Base-by-base conservation (phyloP, 2,888 invertebrate genomes). In the Flabesymbios commensalis region DNA sequence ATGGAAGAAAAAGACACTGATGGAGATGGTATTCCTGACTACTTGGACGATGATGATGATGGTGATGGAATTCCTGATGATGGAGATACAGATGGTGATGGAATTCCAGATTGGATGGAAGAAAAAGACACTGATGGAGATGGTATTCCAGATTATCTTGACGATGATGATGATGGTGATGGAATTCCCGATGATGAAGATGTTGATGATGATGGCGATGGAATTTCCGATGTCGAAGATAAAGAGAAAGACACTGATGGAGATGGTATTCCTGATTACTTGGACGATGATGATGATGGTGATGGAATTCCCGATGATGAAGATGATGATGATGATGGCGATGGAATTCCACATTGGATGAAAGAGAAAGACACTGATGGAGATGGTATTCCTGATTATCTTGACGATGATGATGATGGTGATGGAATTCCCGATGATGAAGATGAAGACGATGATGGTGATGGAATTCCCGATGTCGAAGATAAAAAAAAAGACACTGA, bases 301-400 rank as follows among this genome's bases (percentile, higher is more conserved):
- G 78, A 78, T 70, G 78, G 77, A 22, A 76, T 78, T 31, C 79
- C 79, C 5, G 78, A 78, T 49, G 42, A 73, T 49, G 29, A 64
- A 14, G 75, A 76, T 28, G 59, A 45, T 32, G 14, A 76, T 45
- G 45, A 59, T 14, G 71, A 72, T 58, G 67, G 69, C 31, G 72
- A 72, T 59, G 73, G 73, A 7, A 68, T 73, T 28, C 67, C 71
- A 31, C 72, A 72, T 29, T 60, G 74, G 33, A 42, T 65, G n/a
- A 71, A 74, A 5, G 64, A 69, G 29, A 78, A 79, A 59, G 70
- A 64, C 48, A 63, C 64, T 32, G 64, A 64, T 45, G 78, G 60
- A 7, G 67, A 78, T 67, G 78, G 78, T 24, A 78, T 79, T 29
- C 79, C 79, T 5, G 79, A 78, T 42, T 24, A 70, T 59, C 52